Conservation (phyloP, 2,797 vertebrate genomes). For the Gadopsis bispinosus region DNA sequence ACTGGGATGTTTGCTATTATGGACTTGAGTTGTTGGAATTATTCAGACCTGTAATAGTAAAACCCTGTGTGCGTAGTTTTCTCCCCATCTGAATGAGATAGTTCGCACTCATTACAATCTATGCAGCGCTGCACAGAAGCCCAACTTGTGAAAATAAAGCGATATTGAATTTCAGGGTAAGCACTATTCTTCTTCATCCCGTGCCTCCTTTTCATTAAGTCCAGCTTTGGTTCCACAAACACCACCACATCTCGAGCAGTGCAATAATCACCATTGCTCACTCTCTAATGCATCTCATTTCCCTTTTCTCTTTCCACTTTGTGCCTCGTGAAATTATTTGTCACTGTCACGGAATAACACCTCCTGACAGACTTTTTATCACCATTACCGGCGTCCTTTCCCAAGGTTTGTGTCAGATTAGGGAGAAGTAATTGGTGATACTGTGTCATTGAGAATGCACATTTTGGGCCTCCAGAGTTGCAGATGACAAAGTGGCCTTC, state of each 20-base stretch:
- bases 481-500: slow-evolving; percentile 43
- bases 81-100: slow-evolving; percentile 44
- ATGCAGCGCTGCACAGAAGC: slow-evolving; percentile 15
- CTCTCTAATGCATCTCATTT: slow-evolving; percentile 56
- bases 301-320: slow-evolving; percentile 34
- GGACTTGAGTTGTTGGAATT: slow-evolving; percentile 30
- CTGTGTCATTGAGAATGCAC: slow-evolving; percentile 50
- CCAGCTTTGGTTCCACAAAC: slow-evolving; percentile 48
- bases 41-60: slow-evolving; percentile 47
- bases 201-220: slow-evolving; percentile 48
- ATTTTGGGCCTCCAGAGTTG: slow-evolving; percentile 38
- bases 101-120: slow-evolving; percentile 38
- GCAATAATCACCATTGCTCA: slow-evolving; percentile 48
- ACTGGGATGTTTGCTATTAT: slow-evolving; percentile 35
- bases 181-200: slow-evolving; percentile 39
- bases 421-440: slow-evolving; percentile 53
- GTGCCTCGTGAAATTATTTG: slow-evolving; percentile 24
- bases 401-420: slow-evolving; percentile 67
- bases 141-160: slow-evolving; percentile 39
- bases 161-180: slow-evolving; percentile 52
- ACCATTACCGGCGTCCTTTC: slow-evolving; percentile 56
- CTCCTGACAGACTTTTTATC: slow-evolving; percentile 53
- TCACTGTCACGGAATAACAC: slow-evolving; percentile 42
- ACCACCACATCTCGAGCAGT: background rate
- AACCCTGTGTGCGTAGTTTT: slow-evolving; percentile 21